Conservation (phyloP, 2,888 invertebrate genomes). For the Corbicula japonica region DNA sequence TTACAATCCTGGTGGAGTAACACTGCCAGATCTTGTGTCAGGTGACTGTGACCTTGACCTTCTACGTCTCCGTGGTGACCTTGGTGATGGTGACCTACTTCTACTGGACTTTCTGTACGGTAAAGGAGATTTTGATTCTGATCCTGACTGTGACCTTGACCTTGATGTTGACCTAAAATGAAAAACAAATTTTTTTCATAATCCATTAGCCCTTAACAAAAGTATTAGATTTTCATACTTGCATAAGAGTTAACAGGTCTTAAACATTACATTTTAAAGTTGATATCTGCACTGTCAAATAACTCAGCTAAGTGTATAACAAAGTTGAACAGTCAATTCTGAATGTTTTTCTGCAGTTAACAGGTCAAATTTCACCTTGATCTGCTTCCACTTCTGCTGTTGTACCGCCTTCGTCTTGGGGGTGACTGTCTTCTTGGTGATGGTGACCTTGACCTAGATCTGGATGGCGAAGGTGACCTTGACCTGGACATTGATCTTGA, state of each 20-base stretch:
- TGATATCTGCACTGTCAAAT: no score
- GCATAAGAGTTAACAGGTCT: no score
- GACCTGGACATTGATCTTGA: slow-evolving; percentile 80
- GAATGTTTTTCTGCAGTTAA: no score
- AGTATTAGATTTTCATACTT: no score
- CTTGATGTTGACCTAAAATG: no score
- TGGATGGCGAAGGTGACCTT: slow-evolving; percentile 72
- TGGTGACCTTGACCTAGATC: slow-evolving; percentile 54
- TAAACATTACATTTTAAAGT: no score
- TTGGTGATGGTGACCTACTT: slow-evolving; percentile 69
- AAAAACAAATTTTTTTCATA: no score
- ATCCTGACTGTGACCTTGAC: slow-evolving; percentile 37
- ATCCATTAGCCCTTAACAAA: no score
- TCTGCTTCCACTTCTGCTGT: slow-evolving; percentile 67
- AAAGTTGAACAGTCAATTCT: no score
- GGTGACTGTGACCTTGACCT: slow-evolving; percentile 53
- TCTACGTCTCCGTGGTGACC: slow-evolving; percentile 71
- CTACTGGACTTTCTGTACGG: slow-evolving; percentile 78
- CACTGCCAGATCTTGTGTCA: slow-evolving; percentile 86
- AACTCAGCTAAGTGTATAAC: no score
- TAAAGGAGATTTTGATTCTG: slow-evolving; percentile 75
- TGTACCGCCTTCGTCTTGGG: slow-evolving; percentile 66
- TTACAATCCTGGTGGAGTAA: slow-evolving; percentile 91
- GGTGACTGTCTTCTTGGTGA: slow-evolving; percentile 65
- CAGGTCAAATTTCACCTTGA: slow-evolving; percentile 69